A percentile compares a stretch with the other conserved stretches of the same genome.
Evolutionary conservation across 2,113 vertebrate species (phyloP).

Genomic region (Leucosticte australis): DNA sequence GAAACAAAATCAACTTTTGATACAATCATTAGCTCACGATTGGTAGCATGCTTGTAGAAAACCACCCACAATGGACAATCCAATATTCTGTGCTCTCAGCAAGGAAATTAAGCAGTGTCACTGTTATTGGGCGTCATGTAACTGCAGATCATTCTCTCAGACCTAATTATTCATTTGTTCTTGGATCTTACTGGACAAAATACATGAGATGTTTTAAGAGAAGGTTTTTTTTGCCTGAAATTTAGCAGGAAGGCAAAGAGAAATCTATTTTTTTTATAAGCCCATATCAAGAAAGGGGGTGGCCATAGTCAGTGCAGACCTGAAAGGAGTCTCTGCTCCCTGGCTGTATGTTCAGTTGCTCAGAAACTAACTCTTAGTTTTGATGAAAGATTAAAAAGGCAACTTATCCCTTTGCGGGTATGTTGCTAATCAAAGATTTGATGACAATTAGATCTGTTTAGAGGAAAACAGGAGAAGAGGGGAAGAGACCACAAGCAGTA

Average conservation of each 20-base stretch:
- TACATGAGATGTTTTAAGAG: not conserved
- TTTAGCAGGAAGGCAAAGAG: slow-evolving; percentile 31
- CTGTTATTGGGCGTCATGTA: not conserved
- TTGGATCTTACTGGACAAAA: not conserved
- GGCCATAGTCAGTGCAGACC: not conserved
- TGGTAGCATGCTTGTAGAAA: not conserved
- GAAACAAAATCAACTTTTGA: slow-evolving; percentile 3
- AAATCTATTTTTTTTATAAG: not conserved
- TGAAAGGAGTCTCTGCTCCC: not conserved
- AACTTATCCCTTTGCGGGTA: not conserved
- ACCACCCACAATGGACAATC: not conserved
- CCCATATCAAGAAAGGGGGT: not conserved
- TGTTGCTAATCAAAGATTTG: not conserved
- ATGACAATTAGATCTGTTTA: not conserved
- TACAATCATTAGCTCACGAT: not conserved
- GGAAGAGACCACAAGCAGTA: not conserved
- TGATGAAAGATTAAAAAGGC: not conserved
- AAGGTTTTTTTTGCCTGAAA: not conserved
- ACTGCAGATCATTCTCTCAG: not conserved
- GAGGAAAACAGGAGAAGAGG: not conserved
- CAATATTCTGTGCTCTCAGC: not conserved
- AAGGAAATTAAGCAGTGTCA: not conserved
- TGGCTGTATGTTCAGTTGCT: not conserved
- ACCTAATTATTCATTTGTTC: slow-evolving; percentile 17
- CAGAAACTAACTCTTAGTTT: not conserved